phyloP scores from a whole-genome alignment of 2,797 vertebrate genomes.

The Notamacropus eugenii region DNA sequence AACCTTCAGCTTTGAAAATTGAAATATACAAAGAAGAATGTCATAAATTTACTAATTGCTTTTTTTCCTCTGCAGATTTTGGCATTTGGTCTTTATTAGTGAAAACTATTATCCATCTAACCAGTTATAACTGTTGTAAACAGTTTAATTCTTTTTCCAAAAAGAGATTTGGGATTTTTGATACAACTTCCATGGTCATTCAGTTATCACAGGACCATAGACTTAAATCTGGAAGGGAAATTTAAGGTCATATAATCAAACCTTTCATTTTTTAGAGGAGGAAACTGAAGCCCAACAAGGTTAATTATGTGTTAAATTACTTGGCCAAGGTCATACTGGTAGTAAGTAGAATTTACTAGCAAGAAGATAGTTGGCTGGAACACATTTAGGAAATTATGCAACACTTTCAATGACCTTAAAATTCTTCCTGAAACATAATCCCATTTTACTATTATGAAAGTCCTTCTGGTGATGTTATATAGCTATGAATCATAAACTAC shows the following conservation, averaged over 20 bases:
- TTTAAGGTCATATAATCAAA: background rate
- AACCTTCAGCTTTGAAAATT: slow-evolving; percentile 58
- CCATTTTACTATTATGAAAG: background rate
- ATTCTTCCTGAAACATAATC: background rate
- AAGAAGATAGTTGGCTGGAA: background rate
- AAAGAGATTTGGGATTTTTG: slow-evolving; percentile 51
- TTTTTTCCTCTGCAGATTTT: slow-evolving; percentile 66
- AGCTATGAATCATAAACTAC: background rate
- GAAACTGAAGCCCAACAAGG: background rate
- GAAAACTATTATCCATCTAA: slow-evolving; percentile 67
- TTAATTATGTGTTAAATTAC: background rate
- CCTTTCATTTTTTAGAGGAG: background rate
- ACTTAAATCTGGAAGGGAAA: background rate
- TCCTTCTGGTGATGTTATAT: background rate
- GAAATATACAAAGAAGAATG: slow-evolving; percentile 38
- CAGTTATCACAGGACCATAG: background rate
- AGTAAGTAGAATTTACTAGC: background rate
- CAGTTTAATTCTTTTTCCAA: slow-evolving; percentile 39
- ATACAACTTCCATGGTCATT: background rate
- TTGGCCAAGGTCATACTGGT: background rate
- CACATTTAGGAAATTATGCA: background rate
- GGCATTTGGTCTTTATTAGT: slow-evolving; percentile 69
- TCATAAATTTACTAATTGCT: slow-evolving; percentile 68
- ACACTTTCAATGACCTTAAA: background rate
- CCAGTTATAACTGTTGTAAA: slow-evolving; percentile 52